These are phyloP conservation scores for Anoplolepis gracilipes DNA, from an alignment of 1,140 invertebrate species.

Conservation along the genomic window DNA sequence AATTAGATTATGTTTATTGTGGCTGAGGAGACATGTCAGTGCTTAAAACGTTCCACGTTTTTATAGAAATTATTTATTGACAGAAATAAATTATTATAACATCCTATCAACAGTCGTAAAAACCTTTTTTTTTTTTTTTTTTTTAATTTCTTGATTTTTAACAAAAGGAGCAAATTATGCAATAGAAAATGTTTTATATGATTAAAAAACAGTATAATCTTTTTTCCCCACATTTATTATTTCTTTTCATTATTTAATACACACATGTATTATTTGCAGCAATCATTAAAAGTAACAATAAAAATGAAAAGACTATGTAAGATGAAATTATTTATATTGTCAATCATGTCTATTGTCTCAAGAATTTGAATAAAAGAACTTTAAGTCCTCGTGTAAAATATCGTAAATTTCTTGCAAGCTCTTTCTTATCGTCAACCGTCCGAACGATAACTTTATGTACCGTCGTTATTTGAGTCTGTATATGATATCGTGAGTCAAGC, in stretches of 20 bases:
- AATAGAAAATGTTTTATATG: not conserved
- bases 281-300: not conserved
- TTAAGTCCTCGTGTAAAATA: not conserved
- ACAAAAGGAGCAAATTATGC: too few species aligned
- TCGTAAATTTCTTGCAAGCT: not conserved
- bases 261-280: not conserved
- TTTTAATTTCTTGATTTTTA: too few species aligned
- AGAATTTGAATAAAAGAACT: not conserved
- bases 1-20: too few species aligned
- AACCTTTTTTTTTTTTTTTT: too few species aligned
- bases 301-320: not conserved
- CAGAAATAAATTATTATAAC: too few species aligned
- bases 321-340: not conserved
- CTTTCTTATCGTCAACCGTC: not conserved
- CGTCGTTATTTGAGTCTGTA: constrained; percentile 39
- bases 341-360: not conserved
- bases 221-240: not conserved
- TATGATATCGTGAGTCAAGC: constrained; percentile 59
- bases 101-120: too few species aligned
- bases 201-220: not conserved
- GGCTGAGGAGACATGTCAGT: too few species aligned
- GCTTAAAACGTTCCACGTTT: too few species aligned
- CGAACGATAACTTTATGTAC: constrained; percentile 41
- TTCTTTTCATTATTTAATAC: not conserved
- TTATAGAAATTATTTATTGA: too few species aligned